phyloP scores from a whole-genome alignment of 2,797 vertebrate genomes.

The Syncerus caffer region DNA sequence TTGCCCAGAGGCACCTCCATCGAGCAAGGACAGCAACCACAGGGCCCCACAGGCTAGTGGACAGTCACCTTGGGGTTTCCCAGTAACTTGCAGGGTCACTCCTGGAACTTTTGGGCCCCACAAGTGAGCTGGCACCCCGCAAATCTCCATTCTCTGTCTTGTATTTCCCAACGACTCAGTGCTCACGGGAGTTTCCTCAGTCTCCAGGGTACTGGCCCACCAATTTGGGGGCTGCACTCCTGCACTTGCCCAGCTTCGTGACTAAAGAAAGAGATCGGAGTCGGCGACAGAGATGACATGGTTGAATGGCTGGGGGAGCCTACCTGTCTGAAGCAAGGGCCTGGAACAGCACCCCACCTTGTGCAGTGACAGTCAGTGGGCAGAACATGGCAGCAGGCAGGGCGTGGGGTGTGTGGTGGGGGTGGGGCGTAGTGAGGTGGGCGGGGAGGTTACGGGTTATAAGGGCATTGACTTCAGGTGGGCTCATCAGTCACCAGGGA shows the following conservation, averaged over 20 bases:
- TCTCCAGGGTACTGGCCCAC: neutral
- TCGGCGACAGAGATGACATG: neutral
- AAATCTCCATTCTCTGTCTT: neutral
- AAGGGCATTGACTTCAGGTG: neutral
- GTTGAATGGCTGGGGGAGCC: neutral
- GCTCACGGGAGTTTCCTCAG: rapidly evolving
- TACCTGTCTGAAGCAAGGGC: neutral
- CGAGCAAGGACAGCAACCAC: neutral
- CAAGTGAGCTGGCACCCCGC: neutral
- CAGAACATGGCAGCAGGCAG: neutral
- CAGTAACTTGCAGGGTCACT: neutral
- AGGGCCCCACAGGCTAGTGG: neutral
- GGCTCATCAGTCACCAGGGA: neutral
- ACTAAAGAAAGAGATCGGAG: neutral
- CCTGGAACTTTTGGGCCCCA: neutral
- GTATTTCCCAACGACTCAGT: neutral
- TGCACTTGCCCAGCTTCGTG: neutral
- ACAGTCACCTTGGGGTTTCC: neutral
- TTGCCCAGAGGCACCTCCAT: neutral
- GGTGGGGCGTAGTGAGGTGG: neutral
- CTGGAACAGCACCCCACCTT: neutral
- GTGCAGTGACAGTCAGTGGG: neutral
- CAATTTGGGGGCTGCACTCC: neutral
- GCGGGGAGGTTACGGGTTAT: neutral
- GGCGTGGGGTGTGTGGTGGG: neutral